Percentiles rank a stretch among this genome's conserved stretches.
phyloP scores from a whole-genome alignment of 2,888 invertebrate species.

The Nemapogon koenigi region DNA sequence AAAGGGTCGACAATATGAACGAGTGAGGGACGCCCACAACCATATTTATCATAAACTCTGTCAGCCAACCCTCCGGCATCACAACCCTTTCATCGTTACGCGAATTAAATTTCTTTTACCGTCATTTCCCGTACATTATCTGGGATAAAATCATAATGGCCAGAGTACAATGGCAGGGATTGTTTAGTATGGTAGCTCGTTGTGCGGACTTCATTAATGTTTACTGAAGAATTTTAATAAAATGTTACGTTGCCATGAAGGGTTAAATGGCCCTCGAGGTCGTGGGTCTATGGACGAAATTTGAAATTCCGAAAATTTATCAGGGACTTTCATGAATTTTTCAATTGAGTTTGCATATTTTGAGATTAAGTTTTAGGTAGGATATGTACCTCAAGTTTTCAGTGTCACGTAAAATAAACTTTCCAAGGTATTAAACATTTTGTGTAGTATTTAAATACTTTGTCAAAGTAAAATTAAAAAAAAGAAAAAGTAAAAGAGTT shows the following conservation, averaged over 20 bases:
- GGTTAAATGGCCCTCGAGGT: slow-evolving; percentile 32
- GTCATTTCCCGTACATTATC: slow-evolving; percentile 66
- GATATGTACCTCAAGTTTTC: no score
- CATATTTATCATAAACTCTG: slow-evolving; percentile 59
- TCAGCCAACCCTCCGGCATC: slow-evolving; percentile 19
- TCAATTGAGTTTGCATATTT: no score
- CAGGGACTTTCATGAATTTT: no score
- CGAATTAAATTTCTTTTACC: slow-evolving; percentile 65
- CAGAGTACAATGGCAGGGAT: slow-evolving; percentile 41
- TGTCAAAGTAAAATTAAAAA: no score
- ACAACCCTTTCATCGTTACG: slow-evolving; percentile 62
- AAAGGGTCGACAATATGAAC: slow-evolving; percentile 54
- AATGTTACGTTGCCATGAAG: slow-evolving; percentile 48
- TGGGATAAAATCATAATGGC: slow-evolving; percentile 61
- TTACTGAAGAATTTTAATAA: slow-evolving; percentile 60
- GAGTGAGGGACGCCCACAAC: slow-evolving; percentile 35
- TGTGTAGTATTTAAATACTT: no score
- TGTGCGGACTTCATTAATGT: slow-evolving; percentile 48
- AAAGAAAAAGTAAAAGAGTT: no score
- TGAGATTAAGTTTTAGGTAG: no score
- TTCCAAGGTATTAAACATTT: no score
- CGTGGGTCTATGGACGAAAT: no score
- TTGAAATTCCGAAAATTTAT: no score
- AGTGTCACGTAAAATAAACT: no score
- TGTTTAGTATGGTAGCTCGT: slow-evolving; percentile 28